Conservation (phyloP, 2,113 vertebrate genomes). For the Colinus virginianus region DNA sequence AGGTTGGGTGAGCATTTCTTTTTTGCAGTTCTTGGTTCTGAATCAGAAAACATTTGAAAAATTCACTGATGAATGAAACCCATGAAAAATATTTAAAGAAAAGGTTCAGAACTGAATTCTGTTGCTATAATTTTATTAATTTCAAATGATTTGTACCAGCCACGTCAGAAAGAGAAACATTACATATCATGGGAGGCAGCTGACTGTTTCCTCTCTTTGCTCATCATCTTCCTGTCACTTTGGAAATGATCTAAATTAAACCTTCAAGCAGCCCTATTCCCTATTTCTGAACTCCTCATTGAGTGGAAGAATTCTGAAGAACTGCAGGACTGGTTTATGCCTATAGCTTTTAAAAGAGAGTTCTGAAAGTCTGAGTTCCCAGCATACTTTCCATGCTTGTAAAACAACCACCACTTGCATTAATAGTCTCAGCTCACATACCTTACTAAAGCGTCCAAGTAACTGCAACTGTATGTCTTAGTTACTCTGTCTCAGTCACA, state of each 20-base stretch:
- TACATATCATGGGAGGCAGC: background rate
- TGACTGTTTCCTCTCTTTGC: background rate
- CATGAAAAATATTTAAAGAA: background rate
- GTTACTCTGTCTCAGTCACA: background rate
- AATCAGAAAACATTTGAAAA: background rate
- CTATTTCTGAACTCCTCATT: background rate
- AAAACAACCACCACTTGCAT: background rate
- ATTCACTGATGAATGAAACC: background rate
- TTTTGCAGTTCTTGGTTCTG: background rate
- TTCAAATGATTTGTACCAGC: background rate
- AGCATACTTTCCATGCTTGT: background rate
- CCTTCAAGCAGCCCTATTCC: background rate
- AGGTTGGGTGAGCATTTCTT: background rate
- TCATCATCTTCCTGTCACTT: background rate
- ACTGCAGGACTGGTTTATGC: background rate
- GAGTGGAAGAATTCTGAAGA: background rate
- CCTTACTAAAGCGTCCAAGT: background rate
- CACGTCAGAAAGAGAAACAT: background rate
- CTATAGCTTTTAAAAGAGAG: background rate
- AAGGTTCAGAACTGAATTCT: background rate
- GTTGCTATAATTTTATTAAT: background rate
- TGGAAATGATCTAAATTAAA: background rate
- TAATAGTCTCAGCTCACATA: background rate
- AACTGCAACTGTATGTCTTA: background rate
- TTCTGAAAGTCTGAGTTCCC: background rate